Evolutionary conservation across 2,113 vertebrate genomes (phyloP).

Genomic region (Ciconia boyciana): DNA sequence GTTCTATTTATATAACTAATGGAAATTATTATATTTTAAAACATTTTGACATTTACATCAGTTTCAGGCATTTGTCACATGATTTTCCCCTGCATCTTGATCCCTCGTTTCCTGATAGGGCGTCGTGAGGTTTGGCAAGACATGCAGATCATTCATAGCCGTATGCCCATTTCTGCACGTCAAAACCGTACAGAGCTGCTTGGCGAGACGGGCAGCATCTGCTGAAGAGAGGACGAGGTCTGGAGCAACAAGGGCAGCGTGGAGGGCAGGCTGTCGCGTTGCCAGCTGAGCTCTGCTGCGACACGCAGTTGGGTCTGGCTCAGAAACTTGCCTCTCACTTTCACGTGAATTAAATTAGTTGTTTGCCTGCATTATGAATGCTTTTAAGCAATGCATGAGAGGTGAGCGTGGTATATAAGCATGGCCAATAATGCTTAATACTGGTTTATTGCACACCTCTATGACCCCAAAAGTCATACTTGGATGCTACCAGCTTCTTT

Average conservation of each 20-base stretch:
- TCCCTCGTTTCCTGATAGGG: neutral
- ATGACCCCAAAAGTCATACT: neutral
- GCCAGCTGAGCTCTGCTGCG: neutral
- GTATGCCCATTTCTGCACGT: neutral
- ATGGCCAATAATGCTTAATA: neutral
- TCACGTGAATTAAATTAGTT: neutral
- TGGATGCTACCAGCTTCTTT: neutral
- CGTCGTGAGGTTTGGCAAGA: neutral
- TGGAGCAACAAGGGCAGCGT: neutral
- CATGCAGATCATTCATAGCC: neutral
- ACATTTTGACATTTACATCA: conserved; percentile 15
- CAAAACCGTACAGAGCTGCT: neutral
- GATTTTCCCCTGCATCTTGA: neutral
- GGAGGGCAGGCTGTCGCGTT: neutral
- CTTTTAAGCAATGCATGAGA: neutral
- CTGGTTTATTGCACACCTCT: neutral
- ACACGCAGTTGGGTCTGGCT: neutral
- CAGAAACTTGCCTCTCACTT: neutral
- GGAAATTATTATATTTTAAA: conserved; percentile 37
- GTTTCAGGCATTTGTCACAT: conserved; percentile 24
- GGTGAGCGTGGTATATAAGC: too few species aligned
- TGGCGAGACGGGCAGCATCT: neutral
- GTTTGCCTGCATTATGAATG: neutral
- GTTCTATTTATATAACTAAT: conserved; percentile 11
- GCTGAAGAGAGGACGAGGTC: neutral